These are phyloP conservation scores for Phodopus roborovskii DNA, from an alignment of 2,113 vertebrate species.

Conservation along the genomic window DNA sequence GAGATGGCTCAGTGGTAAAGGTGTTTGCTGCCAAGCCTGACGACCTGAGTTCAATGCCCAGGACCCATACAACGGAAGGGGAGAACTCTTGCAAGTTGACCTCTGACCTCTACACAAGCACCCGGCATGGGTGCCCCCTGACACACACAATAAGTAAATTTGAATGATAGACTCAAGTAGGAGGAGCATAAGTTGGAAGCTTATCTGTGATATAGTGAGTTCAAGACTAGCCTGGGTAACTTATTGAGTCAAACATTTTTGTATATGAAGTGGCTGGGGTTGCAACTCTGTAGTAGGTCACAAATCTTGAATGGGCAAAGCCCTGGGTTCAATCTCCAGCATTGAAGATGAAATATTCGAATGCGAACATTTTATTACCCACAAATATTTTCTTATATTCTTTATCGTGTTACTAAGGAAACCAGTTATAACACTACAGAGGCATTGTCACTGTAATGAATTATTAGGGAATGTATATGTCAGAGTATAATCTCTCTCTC, in stretches of 20 bases:
- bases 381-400: constrained; percentile 75
- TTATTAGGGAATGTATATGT: constrained; percentile 63
- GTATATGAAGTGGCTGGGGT: neutral
- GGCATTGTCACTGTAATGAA: constrained; percentile 68
- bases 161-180: neutral
- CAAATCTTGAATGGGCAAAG: neutral
- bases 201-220: neutral
- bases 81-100: neutral
- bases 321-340: neutral
- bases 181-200: neutral
- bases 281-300: neutral
- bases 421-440: constrained; percentile 57
- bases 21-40: neutral
- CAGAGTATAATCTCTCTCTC: constrained; percentile 42
- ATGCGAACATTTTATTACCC: constrained; percentile 76
- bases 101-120: neutral
- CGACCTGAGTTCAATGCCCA: neutral
- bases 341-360: constrained; percentile 54
- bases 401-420: constrained; percentile 77
- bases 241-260: neutral
- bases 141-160: neutral
- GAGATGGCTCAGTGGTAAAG: neutral
- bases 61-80: neutral
- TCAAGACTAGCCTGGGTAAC: neutral
- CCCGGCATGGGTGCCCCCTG: too few species aligned